phyloP scores from a whole-genome alignment of 2,797 vertebrate species.

The Labroides dimidiatus region DNA sequence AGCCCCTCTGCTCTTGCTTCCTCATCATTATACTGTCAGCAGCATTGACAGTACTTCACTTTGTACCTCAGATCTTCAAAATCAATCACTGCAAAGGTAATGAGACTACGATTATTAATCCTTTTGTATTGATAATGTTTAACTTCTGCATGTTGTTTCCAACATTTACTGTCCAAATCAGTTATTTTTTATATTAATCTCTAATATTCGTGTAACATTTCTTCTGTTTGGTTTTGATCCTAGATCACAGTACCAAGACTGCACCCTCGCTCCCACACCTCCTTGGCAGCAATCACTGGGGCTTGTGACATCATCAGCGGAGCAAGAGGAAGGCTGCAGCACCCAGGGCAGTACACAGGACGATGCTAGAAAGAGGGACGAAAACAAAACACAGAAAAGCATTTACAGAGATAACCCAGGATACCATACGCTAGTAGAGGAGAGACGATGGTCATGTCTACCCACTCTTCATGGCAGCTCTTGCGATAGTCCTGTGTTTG shows the following conservation, averaged over 20 bases:
- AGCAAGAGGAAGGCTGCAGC: slow-evolving; percentile 67
- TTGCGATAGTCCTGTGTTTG: slow-evolving; percentile 20
- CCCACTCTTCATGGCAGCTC: slow-evolving; percentile 9
- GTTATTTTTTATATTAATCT: not conserved
- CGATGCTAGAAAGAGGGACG: slow-evolving; percentile 12
- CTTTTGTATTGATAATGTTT: too few species aligned
- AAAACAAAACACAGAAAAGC: not conserved
- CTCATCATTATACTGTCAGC: slow-evolving; percentile 23
- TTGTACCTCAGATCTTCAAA: slow-evolving; percentile 32
- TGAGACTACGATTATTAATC: not conserved
- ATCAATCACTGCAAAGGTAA: slow-evolving; percentile 61
- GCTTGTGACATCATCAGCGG: slow-evolving; percentile 77
- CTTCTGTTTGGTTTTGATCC: slow-evolving; percentile 8
- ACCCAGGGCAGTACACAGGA: slow-evolving; percentile 37
- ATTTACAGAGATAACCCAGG: slow-evolving; percentile 10
- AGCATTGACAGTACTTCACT: slow-evolving; percentile 40
- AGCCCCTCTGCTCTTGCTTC: slow-evolving; percentile 30
- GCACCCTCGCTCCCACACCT: slow-evolving; percentile 56
- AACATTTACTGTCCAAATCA: not conserved
- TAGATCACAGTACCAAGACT: slow-evolving; percentile 56
- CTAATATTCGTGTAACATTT: not conserved
- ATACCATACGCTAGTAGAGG: slow-evolving; percentile 4
- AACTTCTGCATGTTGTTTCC: not conserved
- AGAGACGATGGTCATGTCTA: slow-evolving; percentile 3
- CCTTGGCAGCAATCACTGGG: slow-evolving; percentile 76